Percentiles rank a stretch among this genome's conserved stretches.
Evolutionary conservation across 2,797 vertebrate genomes (phyloP).

Genomic region (Glossophaga mutica): DNA sequence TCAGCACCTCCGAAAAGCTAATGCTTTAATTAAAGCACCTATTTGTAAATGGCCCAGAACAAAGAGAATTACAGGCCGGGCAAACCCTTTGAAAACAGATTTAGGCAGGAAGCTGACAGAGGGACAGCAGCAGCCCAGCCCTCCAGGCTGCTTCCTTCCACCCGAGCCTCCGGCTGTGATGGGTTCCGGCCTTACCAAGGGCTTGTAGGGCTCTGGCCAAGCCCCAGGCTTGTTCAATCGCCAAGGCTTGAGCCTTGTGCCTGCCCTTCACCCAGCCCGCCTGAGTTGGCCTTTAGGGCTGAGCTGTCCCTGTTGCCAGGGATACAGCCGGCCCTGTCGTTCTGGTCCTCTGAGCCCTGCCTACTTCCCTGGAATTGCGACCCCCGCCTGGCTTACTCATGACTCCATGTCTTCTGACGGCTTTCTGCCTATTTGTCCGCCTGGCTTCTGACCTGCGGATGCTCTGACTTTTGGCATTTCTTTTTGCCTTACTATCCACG

Average conservation of each 20-base stretch:
- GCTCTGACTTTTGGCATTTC: not conserved
- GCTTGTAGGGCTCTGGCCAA: not conserved
- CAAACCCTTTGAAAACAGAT: not conserved
- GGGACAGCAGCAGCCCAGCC: not conserved
- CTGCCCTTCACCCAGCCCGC: not conserved
- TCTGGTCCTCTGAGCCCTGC: not conserved
- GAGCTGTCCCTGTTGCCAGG: not conserved
- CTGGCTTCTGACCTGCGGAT: not conserved
- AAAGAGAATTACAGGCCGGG: conserved; percentile 32
- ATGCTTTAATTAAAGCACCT: conserved; percentile 57
- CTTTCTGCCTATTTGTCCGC: not conserved
- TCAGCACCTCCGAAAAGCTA: not conserved
- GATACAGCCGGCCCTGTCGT: not conserved
- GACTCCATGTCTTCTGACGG: not conserved
- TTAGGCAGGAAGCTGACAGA: conserved; percentile 36
- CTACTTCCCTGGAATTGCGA: not conserved
- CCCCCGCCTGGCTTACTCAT: not conserved
- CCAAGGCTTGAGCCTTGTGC: not conserved
- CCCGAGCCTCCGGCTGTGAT: not conserved
- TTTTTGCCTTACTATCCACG: not conserved
- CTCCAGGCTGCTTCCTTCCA: not conserved
- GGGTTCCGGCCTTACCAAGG: not conserved
- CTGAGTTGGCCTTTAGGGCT: not conserved
- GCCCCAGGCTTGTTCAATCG: not conserved
- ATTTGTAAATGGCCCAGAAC: conserved; percentile 51